Evolutionary conservation across 2,888 invertebrate species (phyloP).

Genomic region (Peribatodes rhomboidaria): DNA sequence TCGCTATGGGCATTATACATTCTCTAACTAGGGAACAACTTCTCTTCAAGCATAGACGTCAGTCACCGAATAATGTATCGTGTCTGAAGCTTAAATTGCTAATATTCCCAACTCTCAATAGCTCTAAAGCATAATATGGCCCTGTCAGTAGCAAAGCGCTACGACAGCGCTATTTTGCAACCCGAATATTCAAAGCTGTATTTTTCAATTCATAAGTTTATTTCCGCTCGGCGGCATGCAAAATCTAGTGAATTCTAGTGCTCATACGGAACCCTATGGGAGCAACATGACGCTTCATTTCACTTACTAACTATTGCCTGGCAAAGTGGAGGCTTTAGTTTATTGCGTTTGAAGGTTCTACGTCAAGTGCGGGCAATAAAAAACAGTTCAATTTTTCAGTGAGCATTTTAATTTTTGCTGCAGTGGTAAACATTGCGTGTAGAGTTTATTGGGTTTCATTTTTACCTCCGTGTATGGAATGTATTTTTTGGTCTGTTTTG

Average conservation of each 20-base stretch:
- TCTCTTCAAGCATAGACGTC: background rate
- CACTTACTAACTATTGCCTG: conserved; percentile 42
- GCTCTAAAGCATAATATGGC: conserved; percentile 51
- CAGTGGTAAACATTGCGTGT: conserved; percentile 2
- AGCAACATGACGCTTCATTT: conserved; percentile 52
- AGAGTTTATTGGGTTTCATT: background rate
- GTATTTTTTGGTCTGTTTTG: background rate
- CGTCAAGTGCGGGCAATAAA: conserved; percentile 26
- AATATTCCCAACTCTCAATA: conserved; percentile 27
- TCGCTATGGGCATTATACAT: too few species aligned
- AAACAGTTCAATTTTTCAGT: conserved; percentile 13
- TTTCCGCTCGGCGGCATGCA: conserved; percentile 54
- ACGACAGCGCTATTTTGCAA: conserved; percentile 55
- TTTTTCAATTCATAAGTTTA: conserved; percentile 64
- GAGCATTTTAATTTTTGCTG: conserved; percentile 13
- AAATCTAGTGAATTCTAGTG: conserved; percentile 50
- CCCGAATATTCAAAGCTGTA: conserved; percentile 49
- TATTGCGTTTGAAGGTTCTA: conserved; percentile 19
- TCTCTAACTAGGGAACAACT: conserved; percentile 7
- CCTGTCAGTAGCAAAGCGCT: conserved; percentile 56
- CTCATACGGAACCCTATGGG: conserved; percentile 48
- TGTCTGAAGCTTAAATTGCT: conserved; percentile 15
- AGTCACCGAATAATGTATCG: conserved; percentile 4
- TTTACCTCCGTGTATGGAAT: background rate
- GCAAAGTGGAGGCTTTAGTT: conserved; percentile 35